Percentiles rank a stretch among this genome's conserved stretches.
Conservation (phyloP, 2,113 vertebrate species). For the Donacobius atricapilla region DNA sequence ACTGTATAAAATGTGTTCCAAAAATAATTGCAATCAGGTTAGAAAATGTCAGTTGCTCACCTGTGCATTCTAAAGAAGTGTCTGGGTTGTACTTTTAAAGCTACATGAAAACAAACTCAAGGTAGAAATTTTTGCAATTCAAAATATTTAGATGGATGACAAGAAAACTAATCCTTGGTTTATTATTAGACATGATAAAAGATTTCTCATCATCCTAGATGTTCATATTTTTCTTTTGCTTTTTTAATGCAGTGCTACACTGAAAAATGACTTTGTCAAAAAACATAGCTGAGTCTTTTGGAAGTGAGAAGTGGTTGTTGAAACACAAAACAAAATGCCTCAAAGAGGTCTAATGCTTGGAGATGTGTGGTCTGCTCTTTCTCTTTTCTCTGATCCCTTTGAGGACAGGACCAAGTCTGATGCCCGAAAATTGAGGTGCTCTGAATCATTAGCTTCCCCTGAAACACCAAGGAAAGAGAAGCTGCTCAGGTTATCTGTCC, state of each 20-base stretch:
- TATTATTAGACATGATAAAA: conserved; percentile 48
- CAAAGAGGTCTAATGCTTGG: neutral
- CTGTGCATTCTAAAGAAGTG: neutral
- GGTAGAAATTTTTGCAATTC: conserved; percentile 29
- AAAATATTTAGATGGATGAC: conserved; percentile 36
- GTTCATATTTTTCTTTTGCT: conserved; percentile 28
- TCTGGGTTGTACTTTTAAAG: neutral
- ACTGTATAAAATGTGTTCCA: neutral
- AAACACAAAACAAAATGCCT: neutral
- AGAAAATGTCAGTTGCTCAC: conserved; percentile 21
- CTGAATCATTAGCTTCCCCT: neutral
- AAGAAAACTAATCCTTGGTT: conserved; percentile 26
- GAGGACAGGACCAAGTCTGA: neutral
- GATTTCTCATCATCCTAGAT: neutral
- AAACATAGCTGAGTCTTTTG: neutral
- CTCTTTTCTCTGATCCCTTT: neutral
- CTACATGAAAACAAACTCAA: neutral
- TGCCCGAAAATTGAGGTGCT: neutral
- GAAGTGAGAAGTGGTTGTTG: neutral
- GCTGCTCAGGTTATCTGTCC: neutral
- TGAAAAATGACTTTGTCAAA: conserved; percentile 40
- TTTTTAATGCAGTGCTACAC: conserved; percentile 38
- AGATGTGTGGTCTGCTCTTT: neutral
- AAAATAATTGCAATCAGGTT: conserved; percentile 33
- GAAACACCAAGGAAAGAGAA: neutral